Percentiles rank a stretch among this genome's conserved stretches.
Evolutionary conservation across 2,888 invertebrate genomes (phyloP).

Genomic region (Acrobasis repandana): DNA sequence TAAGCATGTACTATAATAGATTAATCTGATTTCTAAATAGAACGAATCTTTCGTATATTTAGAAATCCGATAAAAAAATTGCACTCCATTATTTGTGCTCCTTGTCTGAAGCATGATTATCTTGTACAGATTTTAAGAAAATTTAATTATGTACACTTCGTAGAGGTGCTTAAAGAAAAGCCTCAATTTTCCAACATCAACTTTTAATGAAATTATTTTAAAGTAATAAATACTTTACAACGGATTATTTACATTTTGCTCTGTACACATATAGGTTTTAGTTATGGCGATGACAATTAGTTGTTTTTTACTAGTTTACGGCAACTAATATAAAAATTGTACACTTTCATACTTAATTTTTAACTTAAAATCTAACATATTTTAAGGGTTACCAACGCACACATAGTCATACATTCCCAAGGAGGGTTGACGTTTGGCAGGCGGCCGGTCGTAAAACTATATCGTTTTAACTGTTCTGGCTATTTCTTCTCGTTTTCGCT

Average conservation of each 20-base stretch:
- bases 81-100: neutral
- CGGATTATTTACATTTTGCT: constrained; percentile 41
- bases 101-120: neutral
- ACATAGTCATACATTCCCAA: too few species aligned
- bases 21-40: neutral
- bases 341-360: neutral
- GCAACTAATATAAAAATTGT: neutral
- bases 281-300: neutral
- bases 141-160: constrained; percentile 25
- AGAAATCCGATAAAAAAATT: neutral
- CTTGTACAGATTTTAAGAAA: neutral
- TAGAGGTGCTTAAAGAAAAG: constrained; percentile 35
- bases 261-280: neutral
- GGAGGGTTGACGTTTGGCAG: too few species aligned
- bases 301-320: neutral
- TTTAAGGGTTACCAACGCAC: too few species aligned
- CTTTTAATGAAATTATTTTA: constrained; percentile 63
- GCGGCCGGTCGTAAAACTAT: too few species aligned
- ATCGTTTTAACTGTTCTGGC: too few species aligned
- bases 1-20: too few species aligned
- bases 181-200: constrained; percentile 55
- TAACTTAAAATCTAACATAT: too few species aligned
- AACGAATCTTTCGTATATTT: neutral
- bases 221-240: constrained; percentile 55
- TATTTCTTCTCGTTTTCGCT: too few species aligned